These are phyloP conservation scores for Cryptus armator DNA, from an alignment of 2,888 invertebrate genomes.

Conservation along the genomic window DNA sequence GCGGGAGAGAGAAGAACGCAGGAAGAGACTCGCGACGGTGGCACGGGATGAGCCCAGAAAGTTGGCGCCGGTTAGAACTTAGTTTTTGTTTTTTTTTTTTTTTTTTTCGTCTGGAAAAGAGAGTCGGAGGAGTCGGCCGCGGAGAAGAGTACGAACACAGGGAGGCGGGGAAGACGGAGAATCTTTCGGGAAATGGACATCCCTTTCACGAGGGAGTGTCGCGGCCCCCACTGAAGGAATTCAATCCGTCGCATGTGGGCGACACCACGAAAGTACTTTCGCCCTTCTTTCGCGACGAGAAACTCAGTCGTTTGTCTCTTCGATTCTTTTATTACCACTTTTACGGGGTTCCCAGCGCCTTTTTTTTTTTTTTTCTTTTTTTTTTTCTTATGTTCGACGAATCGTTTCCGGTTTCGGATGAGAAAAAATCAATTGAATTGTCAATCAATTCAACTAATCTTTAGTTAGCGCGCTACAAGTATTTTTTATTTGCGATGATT, in stretches of 20 bases:
- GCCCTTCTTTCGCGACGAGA: neutral
- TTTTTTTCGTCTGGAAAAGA: slow-evolving; percentile 22
- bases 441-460: no score
- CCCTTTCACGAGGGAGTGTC: slow-evolving; percentile 23
- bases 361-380: no score
- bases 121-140: neutral
- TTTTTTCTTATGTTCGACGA: no score
- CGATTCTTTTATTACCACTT: no score
- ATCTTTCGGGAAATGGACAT: slow-evolving; percentile 46
- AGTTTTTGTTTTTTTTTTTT: slow-evolving; percentile 43
- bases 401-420: no score
- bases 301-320: neutral
- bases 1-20: slow-evolving; percentile 18
- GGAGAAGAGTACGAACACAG: slow-evolving; percentile 23
- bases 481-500: no score
- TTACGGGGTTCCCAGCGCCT: no score
- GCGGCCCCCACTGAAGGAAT: slow-evolving; percentile 35
- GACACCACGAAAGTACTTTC: neutral
- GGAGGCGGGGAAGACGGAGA: neutral
- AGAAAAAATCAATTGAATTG: no score
- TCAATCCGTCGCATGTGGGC: slow-evolving; percentile 44
- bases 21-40: slow-evolving; percentile 16
- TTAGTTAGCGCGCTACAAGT: no score
- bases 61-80: slow-evolving; percentile 63
- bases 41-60: slow-evolving; percentile 35